A percentile compares a stretch with the other conserved stretches of the same genome.
phyloP scores from a whole-genome alignment of 2,888 invertebrate genomes.

The Cotesia congregata region DNA sequence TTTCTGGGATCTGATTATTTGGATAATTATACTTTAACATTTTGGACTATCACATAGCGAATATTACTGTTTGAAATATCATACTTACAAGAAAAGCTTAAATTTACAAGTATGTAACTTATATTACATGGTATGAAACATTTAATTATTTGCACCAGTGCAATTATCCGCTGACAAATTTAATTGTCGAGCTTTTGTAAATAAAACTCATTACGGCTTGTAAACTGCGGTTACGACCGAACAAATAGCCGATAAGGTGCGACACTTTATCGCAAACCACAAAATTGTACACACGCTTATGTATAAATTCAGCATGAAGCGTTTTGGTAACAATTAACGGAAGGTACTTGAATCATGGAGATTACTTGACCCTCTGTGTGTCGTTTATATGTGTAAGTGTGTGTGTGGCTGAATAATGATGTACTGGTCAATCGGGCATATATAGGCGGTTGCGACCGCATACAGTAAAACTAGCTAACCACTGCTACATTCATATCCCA shows the following conservation, averaged over 20 bases:
- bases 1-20: too few species aligned
- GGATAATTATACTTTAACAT: too few species aligned
- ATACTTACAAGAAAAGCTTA: too few species aligned
- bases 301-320: neutral
- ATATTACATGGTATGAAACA: neutral
- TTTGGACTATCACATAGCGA: too few species aligned
- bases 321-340: neutral
- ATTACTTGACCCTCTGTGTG: neutral
- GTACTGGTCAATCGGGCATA: neutral
- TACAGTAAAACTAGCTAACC: neutral
- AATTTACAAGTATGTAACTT: neutral
- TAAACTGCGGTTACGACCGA: neutral
- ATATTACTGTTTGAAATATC: too few species aligned
- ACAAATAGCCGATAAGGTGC: neutral
- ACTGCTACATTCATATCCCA: neutral
- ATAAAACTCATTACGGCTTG: neutral
- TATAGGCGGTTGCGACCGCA: neutral
- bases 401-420: neutral
- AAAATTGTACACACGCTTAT: neutral
- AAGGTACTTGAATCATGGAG: neutral
- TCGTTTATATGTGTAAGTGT: neutral
- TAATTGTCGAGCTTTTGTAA: neutral
- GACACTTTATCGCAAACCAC: neutral
- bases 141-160: neutral
- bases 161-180: neutral